Evolutionary conservation across 2,888 invertebrate genomes (phyloP), one percentile per base, ranked within the genome.

Genomic region (Latrodectus hesperus): DNA sequence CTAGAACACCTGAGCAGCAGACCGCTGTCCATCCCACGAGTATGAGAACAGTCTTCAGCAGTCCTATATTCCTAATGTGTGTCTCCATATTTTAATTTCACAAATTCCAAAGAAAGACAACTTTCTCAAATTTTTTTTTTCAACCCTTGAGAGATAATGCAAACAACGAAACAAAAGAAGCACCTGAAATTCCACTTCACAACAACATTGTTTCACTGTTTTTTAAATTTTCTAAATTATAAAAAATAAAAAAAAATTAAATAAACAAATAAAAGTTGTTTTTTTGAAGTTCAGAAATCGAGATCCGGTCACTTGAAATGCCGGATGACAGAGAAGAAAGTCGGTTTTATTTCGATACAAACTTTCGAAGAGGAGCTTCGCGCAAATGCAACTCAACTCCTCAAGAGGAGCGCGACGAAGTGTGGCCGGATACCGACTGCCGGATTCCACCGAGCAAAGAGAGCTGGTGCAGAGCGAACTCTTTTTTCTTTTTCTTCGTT

Each of bases 361-460:
- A 38, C 38, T 38, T 38, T 60, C 60, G 60, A 4, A 16, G 60
- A 60, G 14, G 60, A 60, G n/a, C 12, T 60, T n/a, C 60, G 12
- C 60, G n/a, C 60, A 16, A 12, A 16, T n/a, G 11, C 60, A 60
- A 60, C 60, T 60, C 60, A 60, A 12, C n/a, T 14, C 49, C 67
- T 16, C 17, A 16, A 67, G 55, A 75, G 82, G 68, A 55, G 67
- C 75, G 75, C 68, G 74, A 60, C 53, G 75, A n/a, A 65, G 26
- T n/a, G 75, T 75, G 75, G 82, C 82, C 68, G 75, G 75, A 82
- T 70, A 22, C 82, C 74, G 75, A 82, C 82, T 82, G 16, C 77
- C 51, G 53, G 77, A 67, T 71, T 38, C 26, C 12, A 11, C 49
- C 26, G 53, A 67, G 53, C 49, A 60, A 9, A 12, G 26, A 55